Conservation (phyloP, 2,888 invertebrate species). For the Philereme vetulata region DNA sequence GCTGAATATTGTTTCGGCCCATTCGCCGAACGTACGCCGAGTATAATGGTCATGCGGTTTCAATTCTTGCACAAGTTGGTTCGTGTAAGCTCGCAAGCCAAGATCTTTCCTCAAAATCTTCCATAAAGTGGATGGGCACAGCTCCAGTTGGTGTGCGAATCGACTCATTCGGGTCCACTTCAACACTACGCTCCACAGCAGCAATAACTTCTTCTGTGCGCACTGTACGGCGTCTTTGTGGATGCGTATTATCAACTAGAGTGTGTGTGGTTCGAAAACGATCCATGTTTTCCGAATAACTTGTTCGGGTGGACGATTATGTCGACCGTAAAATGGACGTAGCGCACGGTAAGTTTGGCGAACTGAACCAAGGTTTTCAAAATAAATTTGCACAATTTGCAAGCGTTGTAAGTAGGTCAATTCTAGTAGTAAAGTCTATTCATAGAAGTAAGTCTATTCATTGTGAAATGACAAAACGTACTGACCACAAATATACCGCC, state of each 20-base stretch:
- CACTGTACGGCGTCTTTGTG: conserved; percentile 30
- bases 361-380: conserved; percentile 41
- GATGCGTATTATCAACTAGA: conserved; percentile 32
- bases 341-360: conserved; percentile 39
- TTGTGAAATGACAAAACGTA: conserved; percentile 27
- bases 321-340: conserved; percentile 37
- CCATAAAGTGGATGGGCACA: conserved; percentile 41
- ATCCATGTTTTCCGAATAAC: conserved; percentile 42
- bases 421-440: conserved; percentile 24
- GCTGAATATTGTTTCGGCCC: too few relatives aligned
- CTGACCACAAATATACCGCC: conserved; percentile 1
- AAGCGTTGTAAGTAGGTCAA: conserved; percentile 33
- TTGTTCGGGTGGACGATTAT: conserved; percentile 40
- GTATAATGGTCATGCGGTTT: conserved; percentile 1
- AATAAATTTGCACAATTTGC: conserved; percentile 42
- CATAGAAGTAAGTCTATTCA: conserved; percentile 31
- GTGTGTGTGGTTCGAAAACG: conserved; percentile 43
- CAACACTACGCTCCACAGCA: conserved; percentile 34
- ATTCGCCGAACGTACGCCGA: background rate
- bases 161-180: conserved; percentile 39
- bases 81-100: conserved; percentile 19
- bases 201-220: conserved; percentile 37
- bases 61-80: conserved; percentile 34
- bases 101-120: conserved; percentile 38
- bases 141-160: conserved; percentile 42